These are phyloP conservation scores for Ptyas mucosa DNA, from an alignment of 2,113 vertebrate species.

Conservation along the genomic window DNA sequence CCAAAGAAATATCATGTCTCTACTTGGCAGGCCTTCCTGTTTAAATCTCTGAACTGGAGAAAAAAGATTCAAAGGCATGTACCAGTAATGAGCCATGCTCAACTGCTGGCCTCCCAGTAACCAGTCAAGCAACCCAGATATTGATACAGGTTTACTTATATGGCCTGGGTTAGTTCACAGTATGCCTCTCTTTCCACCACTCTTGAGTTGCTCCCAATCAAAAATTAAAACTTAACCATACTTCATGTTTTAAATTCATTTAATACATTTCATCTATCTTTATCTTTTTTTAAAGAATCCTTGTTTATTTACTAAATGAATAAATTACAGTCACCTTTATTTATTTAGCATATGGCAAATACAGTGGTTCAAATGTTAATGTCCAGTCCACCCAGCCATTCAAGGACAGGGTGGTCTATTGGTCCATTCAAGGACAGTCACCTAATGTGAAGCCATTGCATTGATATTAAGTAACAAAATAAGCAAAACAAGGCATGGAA, in stretches of 20 bases:
- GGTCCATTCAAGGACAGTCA: neutral
- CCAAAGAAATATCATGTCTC: neutral
- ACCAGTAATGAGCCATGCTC: neutral
- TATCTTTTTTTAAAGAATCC: neutral
- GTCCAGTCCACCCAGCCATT: too few relatives aligned
- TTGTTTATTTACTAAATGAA: neutral
- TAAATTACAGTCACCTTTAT: neutral
- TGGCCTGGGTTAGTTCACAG: neutral
- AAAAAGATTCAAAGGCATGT: neutral
- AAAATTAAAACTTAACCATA: neutral
- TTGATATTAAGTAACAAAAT: neutral
- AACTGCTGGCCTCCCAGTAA: neutral
- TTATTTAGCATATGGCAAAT: too few relatives aligned
- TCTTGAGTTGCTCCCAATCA: neutral
- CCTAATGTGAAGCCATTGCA: neutral
- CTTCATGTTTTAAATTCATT: conserved; percentile 16
- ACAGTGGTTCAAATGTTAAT: too few relatives aligned
- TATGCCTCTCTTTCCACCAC: neutral
- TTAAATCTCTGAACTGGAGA: neutral
- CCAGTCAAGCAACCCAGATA: neutral
- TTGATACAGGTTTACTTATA: neutral
- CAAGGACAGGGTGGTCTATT: too few relatives aligned
- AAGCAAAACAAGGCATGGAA: neutral
- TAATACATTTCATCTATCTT: conserved; percentile 9
- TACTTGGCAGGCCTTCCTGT: neutral